Evolutionary conservation across 1,140 invertebrate species (phyloP).

Genomic region (Calycopis cecrops): DNA sequence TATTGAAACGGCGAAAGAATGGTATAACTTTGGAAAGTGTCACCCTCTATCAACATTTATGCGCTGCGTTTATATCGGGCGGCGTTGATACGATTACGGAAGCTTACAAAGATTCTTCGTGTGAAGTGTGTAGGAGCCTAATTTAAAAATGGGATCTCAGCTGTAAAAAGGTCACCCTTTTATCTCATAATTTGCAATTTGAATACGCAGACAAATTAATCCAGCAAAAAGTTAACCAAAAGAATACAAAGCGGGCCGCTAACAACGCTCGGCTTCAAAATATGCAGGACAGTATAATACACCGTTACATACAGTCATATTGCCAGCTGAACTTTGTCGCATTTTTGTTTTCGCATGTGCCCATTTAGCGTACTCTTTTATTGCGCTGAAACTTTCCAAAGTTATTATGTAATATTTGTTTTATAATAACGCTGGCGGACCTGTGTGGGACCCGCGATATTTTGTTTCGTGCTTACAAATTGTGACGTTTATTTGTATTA

Average conservation of each 20-base stretch:
- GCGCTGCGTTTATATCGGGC: slow-evolving; percentile 43
- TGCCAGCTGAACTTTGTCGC: slow-evolving; percentile 44
- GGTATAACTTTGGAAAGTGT: slow-evolving; percentile 59
- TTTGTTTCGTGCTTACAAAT: not conserved
- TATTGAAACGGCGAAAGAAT: slow-evolving; percentile 58
- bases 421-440: slow-evolving; percentile 8
- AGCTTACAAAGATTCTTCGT: slow-evolving; percentile 21
- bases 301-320: slow-evolving; percentile 29
- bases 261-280: slow-evolving; percentile 53
- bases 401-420: slow-evolving; percentile 18
- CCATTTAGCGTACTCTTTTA: slow-evolving; percentile 25
- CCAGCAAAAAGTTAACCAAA: slow-evolving; percentile 65
- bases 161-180: slow-evolving; percentile 60
- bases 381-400: slow-evolving; percentile 23
- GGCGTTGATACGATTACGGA: slow-evolving; percentile 35
- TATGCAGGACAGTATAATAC: slow-evolving; percentile 55
- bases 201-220: slow-evolving; percentile 73
- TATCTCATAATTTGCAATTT: slow-evolving; percentile 70
- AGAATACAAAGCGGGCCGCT: slow-evolving; percentile 54
- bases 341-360: slow-evolving; percentile 32
- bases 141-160: slow-evolving; percentile 11
- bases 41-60: slow-evolving; percentile 54
- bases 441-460: not conserved
- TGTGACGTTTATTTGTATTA: not conserved
- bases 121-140: slow-evolving; percentile 1